Base-by-base conservation (phyloP, 1,140 invertebrate species). In the Nephila pilipes region DNA sequence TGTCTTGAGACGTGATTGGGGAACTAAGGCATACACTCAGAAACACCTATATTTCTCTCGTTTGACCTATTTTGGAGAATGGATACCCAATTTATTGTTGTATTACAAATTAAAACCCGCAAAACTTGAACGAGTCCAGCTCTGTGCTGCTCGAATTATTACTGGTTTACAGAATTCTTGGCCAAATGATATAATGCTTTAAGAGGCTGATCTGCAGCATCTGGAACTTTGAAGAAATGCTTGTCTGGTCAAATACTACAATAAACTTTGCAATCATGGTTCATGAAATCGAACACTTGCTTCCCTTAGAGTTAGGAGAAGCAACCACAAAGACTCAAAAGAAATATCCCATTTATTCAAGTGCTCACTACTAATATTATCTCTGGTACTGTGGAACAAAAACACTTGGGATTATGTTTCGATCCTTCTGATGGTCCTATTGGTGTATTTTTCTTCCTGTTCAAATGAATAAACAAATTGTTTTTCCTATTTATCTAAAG, bases 161-260 rank as follows among this genome's bases (percentile, higher is more conserved):
- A 81, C 79, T 81, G 79, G 79, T 12, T 32, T 36, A 81, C 29
- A 14, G 25, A 81, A 81, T 32, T 38, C 32, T 81, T 46, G 79
- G 25, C 79, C 38, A 1, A 81, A 46, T 4, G 79, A 55, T 32
- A 81, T 81, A 1, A 22, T 81, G 79, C 36, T 81, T 81, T 46
- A 38, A 18, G 36, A 81, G 12, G 29, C 79, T 36, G 12, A 81
- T 46, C 79, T 81, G 29, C 79, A 81, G 3, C 79, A 1, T 14
- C 36, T 32, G 14, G 14, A 22, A 32, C 22, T 81, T 81, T 16
- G 32, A 2, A 81, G 36, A 3, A 18, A 32, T 14, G n/a, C n/a
- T n/a, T n/a, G n/a, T n/a, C n/a, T n/a, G n/a, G n/a, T n/a, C n/a
- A n/a, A n/a, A n/a, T n/a, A n/a, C n/a, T n/a, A n/a, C n/a, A n/a